phyloP scores from a whole-genome alignment of 2,888 invertebrate genomes.

The Acanthococcus lagerstroemiae region DNA sequence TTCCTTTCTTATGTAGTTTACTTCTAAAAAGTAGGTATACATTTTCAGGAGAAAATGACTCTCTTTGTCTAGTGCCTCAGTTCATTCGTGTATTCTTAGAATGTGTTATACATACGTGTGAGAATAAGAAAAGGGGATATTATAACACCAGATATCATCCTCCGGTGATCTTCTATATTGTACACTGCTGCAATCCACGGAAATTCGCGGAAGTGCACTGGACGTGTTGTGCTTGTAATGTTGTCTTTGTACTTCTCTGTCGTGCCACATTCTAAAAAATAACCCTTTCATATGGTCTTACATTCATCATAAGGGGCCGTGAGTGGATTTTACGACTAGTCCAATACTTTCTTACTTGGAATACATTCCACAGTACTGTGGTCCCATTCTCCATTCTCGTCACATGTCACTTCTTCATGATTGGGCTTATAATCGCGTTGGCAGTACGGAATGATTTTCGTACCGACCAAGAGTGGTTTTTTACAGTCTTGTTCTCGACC shows the following conservation, averaged over 20 bases:
- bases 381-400: neutral
- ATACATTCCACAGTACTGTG: neutral
- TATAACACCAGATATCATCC: neutral
- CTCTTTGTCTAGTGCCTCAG: too few relatives aligned
- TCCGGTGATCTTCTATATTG: neutral
- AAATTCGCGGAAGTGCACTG: neutral
- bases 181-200: neutral
- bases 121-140: neutral
- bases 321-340: too few relatives aligned
- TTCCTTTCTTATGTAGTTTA: too few relatives aligned
- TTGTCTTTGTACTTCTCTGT: neutral
- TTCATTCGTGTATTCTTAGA: too few relatives aligned
- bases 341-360: too few relatives aligned
- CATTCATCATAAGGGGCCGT: too few relatives aligned
- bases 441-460: neutral
- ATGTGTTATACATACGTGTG: neutral
- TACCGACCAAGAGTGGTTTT: neutral
- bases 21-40: too few relatives aligned
- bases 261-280: neutral
- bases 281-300: too few relatives aligned
- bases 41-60: too few relatives aligned
- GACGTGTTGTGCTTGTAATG: neutral
- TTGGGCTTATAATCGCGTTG: neutral
- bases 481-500: neutral
- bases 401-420: neutral